phyloP scores from a whole-genome alignment of 1,140 invertebrate genomes.

The Diachasma alloeum region DNA sequence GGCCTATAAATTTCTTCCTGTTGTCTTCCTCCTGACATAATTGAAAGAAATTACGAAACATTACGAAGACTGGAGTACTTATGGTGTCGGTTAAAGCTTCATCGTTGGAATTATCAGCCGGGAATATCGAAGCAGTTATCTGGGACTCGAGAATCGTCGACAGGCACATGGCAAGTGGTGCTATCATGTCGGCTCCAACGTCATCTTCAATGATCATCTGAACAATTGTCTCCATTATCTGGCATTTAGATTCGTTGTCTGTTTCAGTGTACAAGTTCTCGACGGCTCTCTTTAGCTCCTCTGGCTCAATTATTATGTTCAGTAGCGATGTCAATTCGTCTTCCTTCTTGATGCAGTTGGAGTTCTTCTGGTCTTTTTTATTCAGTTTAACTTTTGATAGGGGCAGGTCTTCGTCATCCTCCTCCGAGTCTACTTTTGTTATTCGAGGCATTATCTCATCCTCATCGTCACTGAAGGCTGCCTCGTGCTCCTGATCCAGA shows the following conservation, averaged over 20 bases:
- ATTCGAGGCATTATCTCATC: conserved; percentile 69
- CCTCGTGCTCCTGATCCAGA: conserved; percentile 70
- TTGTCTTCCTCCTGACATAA: conserved; percentile 80
- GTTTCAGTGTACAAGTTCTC: conserved; percentile 73
- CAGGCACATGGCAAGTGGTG: conserved; percentile 66
- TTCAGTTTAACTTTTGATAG: conserved; percentile 73
- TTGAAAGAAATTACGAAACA: conserved; percentile 79
- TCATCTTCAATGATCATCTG: conserved; percentile 74
- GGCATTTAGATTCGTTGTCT: conserved; percentile 73
- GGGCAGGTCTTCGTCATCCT: conserved; percentile 88
- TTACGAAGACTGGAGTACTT: conserved; percentile 81
- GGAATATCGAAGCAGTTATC: conserved; percentile 63
- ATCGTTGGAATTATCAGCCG: conserved; percentile 60
- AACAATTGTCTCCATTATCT: conserved; percentile 76
- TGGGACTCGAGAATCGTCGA: conserved; percentile 66
- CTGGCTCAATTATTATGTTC: conserved; percentile 67
- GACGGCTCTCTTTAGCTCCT: conserved; percentile 71
- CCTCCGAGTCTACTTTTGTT: conserved; percentile 72
- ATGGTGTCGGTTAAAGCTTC: conserved; percentile 79
- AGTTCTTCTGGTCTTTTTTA: conserved; percentile 58
- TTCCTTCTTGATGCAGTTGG: conserved; percentile 56
- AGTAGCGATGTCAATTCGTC: conserved; percentile 63
- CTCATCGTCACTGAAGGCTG: conserved; percentile 83
- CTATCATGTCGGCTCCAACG: conserved; percentile 71
- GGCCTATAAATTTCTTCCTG: conserved; percentile 76